Percentiles rank a stretch among this genome's conserved stretches.
Conservation (phyloP, 2,113 vertebrate species). For the Grammomys surdaster region DNA sequence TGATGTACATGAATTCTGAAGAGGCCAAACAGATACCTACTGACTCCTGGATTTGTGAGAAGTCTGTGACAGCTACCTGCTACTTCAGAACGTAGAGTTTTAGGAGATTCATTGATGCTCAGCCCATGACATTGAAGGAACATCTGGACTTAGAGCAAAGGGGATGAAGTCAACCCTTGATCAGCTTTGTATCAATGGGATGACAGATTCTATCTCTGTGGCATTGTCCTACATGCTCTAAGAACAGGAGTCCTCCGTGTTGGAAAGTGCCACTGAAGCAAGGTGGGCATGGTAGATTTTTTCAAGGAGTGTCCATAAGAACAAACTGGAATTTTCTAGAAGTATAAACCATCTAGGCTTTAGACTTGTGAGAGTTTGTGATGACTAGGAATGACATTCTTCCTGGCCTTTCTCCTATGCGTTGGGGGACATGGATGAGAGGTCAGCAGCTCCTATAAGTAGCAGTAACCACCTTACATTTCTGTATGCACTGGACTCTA, state of each 20-base stretch:
- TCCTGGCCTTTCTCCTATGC: not conserved
- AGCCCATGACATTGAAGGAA: not conserved
- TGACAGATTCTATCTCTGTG: not conserved
- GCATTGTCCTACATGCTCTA: not conserved
- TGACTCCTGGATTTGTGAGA: not conserved
- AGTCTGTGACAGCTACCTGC: not conserved
- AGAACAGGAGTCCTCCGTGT: not conserved
- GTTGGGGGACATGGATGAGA: not conserved
- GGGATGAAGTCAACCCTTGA: not conserved
- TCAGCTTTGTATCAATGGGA: not conserved
- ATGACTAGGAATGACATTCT: not conserved
- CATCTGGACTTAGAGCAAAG: not conserved
- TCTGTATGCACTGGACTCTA: not conserved
- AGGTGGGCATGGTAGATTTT: not conserved
- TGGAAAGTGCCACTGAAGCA: not conserved
- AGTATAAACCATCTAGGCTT: not conserved
- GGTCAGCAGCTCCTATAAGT: not conserved
- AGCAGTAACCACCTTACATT: not conserved
- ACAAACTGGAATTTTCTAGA: not conserved
- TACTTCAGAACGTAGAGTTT: constrained; percentile 4
- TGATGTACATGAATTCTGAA: not conserved
- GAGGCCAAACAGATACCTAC: not conserved
- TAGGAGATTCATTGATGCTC: not conserved
- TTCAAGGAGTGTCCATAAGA: not conserved
- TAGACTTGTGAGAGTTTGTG: not conserved